These are phyloP conservation scores for Drosophila micromelanica DNA, from an alignment of 1,140 invertebrate genomes.

Conservation along the genomic window DNA sequence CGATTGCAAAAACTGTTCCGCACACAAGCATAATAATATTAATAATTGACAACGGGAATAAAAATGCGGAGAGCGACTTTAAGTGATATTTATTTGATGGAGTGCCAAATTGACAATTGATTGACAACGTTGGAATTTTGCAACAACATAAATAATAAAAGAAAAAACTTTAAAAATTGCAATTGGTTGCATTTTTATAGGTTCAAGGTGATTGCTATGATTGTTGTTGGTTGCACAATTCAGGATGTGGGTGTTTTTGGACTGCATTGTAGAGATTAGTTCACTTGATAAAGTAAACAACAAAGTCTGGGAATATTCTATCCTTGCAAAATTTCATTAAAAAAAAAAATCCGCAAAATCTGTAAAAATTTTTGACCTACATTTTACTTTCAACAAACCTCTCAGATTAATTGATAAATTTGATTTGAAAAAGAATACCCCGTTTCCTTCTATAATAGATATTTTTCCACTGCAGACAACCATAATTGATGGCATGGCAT, in stretches of 20 bases:
- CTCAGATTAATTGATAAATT: constrained; percentile 17
- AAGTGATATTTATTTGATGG: constrained; percentile 53
- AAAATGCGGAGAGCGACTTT: constrained; percentile 4
- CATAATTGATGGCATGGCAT: constrained; percentile 16
- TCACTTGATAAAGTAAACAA: no score
- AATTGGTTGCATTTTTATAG: constrained; percentile 14
- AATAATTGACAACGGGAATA: constrained; percentile 17
- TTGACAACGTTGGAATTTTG: constrained; percentile 63
- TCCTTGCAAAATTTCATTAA: no score
- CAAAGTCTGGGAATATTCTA: no score
- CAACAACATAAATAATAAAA: constrained; percentile 20
- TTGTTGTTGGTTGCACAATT: background rate
- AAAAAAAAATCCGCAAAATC: no score
- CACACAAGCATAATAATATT: constrained; percentile 20
- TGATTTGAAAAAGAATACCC: constrained; percentile 11
- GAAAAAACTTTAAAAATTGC: constrained; percentile 27
- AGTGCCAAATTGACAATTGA: constrained; percentile 78
- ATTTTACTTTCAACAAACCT: background rate
- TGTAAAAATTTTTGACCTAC: no score
- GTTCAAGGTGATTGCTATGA: constrained; percentile 18
- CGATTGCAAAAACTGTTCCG: constrained; percentile 19
- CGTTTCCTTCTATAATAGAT: background rate
- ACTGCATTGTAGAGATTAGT: no score
- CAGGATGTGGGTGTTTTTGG: no score
- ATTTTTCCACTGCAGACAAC: constrained; percentile 1